Evolutionary conservation across 2,113 vertebrate genomes (phyloP).

Genomic region (Lipophrys pholis): DNA sequence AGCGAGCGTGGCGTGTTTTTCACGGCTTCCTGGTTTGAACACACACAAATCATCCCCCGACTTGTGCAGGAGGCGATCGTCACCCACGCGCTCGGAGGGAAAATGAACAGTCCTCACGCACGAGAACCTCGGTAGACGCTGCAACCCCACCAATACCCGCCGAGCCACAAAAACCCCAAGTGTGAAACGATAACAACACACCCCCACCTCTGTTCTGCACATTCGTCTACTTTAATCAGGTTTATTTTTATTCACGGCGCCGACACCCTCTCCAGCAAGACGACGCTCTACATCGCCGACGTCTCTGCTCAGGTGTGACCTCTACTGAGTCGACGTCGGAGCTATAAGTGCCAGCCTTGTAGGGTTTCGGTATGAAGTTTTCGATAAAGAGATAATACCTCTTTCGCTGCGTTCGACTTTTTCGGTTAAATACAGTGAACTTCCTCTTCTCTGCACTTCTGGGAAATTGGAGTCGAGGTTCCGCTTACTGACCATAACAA

Average conservation of each 20-base stretch:
- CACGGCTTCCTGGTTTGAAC: slow-evolving; percentile 65
- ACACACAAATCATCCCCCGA: slow-evolving; percentile 39
- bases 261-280: not conserved
- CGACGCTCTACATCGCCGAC: not conserved
- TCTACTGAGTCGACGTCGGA: not conserved
- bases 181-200: slow-evolving; percentile 14
- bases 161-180: slow-evolving; percentile 44
- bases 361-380: slow-evolving; percentile 26
- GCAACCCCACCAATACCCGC: not conserved
- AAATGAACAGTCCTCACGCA: slow-evolving; percentile 24
- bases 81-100: slow-evolving; percentile 10
- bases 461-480: slow-evolving; percentile 84
- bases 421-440: slow-evolving; percentile 74
- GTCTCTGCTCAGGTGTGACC: not conserved
- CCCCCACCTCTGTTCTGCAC: not conserved
- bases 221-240: not conserved
- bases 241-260: not conserved
- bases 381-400: not conserved
- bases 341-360: slow-evolving; percentile 25
- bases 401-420: slow-evolving; percentile 57
- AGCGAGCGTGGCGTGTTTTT: slow-evolving; percentile 33
- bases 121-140: not conserved
- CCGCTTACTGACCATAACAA: slow-evolving; percentile 72
- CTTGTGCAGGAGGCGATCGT: slow-evolving; percentile 33
- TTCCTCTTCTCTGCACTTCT: slow-evolving; percentile 87